Evolutionary conservation across 1,140 invertebrate genomes (phyloP), one percentile per base, ranked within the genome.

Genomic region (Panagrolaimus sp.): DNA sequence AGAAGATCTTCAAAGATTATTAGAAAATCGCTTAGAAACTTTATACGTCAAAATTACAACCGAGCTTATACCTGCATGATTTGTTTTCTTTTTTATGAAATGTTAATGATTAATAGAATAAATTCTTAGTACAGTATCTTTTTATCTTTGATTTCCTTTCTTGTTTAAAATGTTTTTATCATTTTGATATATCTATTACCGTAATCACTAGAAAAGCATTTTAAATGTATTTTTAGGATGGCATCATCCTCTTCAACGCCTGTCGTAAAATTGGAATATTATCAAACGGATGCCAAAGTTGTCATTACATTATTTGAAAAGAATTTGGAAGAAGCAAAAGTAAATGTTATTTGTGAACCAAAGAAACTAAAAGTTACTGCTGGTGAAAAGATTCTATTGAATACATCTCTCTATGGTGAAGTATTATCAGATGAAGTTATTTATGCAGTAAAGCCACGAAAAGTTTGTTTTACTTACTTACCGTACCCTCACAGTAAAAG

Each of bases 41-140:
- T 42, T 76, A 23, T 46, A 75, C 57, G 67, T 75, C 47, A 76
- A 75, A 69, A 46, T 76, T 23, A 57, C 68, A 8, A 78, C 74
- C 46, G 74, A 76, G 66, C 46, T 75, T 20, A 31, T 78, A 9
- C 69, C 76, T 1, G 20, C 51, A 27, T 25, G 20, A 57, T 57
- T 11, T 25, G n/a, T 13, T 16, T 13, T 57, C 1, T 57, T 11
- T 11, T 57, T n/a, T 57, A 7, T 4, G 2, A 38, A 38, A 38
- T 38, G 31, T 38, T 38, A 38, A 38, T 7, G 31, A 38, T 38
- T 38, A 38, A 7, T 38, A 38, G 7, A 4, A 38, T 4, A 38
- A 38, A n/a, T n/a, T n/a, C n/a, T n/a, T n/a, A n/a, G n/a, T 38
- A 38, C 7, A 38, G 31, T 38, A 38, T 7, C 31, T 4, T 38